Conservation (phyloP, 2,113 vertebrate genomes). For the Isurus oxyrinchus region DNA sequence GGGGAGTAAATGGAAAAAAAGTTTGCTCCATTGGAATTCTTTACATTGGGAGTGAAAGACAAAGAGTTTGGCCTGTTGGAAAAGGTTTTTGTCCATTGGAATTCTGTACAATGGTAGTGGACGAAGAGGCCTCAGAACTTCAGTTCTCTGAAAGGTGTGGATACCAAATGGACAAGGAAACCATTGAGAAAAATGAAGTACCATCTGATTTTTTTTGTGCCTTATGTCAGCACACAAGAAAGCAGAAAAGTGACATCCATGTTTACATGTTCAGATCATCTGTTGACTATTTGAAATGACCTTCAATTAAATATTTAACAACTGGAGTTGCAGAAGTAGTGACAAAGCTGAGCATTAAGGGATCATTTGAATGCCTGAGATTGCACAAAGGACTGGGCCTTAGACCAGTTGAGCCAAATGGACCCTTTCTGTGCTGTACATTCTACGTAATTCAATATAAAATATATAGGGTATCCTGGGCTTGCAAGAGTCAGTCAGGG, state of each 20-base stretch:
- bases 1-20: neutral
- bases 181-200: neutral
- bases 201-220: neutral
- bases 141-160: neutral
- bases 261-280: neutral
- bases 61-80: too few species aligned
- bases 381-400: neutral
- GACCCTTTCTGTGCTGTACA: neutral
- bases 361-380: neutral
- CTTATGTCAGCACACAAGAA: neutral
- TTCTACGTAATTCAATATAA: neutral
- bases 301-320: neutral
- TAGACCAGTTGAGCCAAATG: neutral
- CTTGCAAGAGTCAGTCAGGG: neutral
- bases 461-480: neutral
- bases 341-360: neutral
- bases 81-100: neutral
- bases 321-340: too few species aligned
- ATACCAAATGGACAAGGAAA: neutral
- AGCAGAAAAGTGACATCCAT: neutral
- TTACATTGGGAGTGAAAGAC: neutral
- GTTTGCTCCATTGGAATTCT: neutral
- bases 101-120: neutral
- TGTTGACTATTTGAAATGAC: neutral
- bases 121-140: neutral